Evolutionary conservation across 2,113 vertebrate species (phyloP).

Genomic region (Sapayoa aenigma): DNA sequence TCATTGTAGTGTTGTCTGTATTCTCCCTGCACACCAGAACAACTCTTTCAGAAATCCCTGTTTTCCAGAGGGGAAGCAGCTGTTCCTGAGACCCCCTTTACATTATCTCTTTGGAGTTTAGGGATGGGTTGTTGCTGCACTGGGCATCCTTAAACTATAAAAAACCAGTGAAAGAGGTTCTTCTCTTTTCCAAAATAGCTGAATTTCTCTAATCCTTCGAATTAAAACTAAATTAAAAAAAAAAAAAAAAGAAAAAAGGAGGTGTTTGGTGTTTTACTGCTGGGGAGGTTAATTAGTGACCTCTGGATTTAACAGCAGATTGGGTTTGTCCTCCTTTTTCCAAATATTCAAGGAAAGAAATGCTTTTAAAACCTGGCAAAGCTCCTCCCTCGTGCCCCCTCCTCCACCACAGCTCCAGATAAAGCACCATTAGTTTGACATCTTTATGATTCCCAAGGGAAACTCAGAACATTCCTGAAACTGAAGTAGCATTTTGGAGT

Average conservation of each 20-base stretch:
- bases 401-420: background rate
- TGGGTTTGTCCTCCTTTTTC: background rate
- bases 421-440: background rate
- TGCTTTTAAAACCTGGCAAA: background rate
- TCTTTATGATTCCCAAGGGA: conserved; percentile 36
- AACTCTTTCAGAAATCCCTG: rapidly evolving
- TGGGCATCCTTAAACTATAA: background rate
- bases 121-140: background rate
- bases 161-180: background rate
- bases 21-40: background rate
- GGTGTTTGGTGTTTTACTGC: too few relatives aligned
- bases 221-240: background rate
- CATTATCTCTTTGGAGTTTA: background rate
- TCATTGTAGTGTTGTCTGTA: background rate
- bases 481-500: conserved; percentile 16
- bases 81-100: background rate
- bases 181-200: background rate
- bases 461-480: conserved; percentile 39
- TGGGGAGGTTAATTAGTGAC: too few relatives aligned
- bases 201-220: background rate
- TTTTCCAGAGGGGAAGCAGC: background rate
- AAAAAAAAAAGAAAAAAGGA: too few relatives aligned
- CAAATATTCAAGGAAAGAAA: background rate
- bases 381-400: background rate
- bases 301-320: background rate